These are phyloP conservation scores for Belgica antarctica DNA, from an alignment of 2,888 invertebrate genomes.

Conservation along the genomic window DNA sequence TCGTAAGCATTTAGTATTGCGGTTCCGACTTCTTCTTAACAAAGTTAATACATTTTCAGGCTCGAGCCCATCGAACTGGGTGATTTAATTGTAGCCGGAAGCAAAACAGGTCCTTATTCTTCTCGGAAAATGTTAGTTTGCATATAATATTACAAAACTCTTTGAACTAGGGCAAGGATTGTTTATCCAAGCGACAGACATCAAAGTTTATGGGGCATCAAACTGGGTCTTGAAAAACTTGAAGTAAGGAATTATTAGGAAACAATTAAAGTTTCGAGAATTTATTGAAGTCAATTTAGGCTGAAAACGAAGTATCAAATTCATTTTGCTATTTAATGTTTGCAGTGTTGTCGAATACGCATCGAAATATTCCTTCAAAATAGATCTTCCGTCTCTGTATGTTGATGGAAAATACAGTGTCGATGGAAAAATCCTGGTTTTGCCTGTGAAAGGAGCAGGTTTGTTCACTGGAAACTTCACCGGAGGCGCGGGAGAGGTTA, in stretches of 20 bases:
- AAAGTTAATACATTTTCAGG: too few species aligned
- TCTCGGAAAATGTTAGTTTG: too few species aligned
- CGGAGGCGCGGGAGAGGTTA: conserved; percentile 54
- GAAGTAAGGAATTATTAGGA: conserved; percentile 15
- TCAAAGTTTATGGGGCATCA: conserved; percentile 43
- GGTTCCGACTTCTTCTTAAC: too few species aligned
- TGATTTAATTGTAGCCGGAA: conserved; percentile 43
- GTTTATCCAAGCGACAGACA: conserved; percentile 40
- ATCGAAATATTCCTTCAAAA: conserved; percentile 52
- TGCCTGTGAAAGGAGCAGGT: conserved; percentile 59
- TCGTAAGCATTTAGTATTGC: too few species aligned
- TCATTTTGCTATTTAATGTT: conserved; percentile 42
- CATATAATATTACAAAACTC: too few species aligned
- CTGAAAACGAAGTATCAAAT: too few species aligned
- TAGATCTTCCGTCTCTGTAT: conserved; percentile 57
- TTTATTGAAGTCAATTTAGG: not conserved
- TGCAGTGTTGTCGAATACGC: conserved; percentile 53
- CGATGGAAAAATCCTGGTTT: conserved; percentile 57
- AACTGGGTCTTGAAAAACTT: conserved; percentile 42
- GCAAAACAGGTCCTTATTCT: conserved; percentile 38
- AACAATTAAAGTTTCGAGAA: not conserved
- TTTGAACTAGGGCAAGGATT: too few species aligned
- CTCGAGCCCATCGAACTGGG: conserved; percentile 41
- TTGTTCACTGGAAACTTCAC: conserved; percentile 59
- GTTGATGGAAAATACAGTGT: conserved; percentile 58